These are phyloP conservation scores for Cyclophora punctaria DNA, from an alignment of 2,888 invertebrate species.

Conservation along the genomic window DNA sequence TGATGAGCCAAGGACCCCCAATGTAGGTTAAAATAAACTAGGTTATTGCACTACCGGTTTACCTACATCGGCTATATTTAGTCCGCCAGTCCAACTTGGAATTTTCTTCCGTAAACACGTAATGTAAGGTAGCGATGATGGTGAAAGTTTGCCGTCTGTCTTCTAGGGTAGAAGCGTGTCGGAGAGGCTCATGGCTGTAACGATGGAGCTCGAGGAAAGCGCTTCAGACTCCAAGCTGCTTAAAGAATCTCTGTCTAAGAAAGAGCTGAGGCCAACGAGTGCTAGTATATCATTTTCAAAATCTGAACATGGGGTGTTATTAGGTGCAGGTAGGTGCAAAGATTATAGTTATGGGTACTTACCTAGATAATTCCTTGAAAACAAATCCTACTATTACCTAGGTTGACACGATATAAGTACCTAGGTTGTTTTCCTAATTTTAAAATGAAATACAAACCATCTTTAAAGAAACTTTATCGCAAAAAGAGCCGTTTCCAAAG, in stretches of 20 bases:
- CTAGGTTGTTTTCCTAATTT: no score
- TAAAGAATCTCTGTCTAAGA: slow-evolving; percentile 57
- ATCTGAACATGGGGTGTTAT: slow-evolving; percentile 63
- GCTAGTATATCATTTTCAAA: slow-evolving; percentile 61
- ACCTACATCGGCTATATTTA: slow-evolving; percentile 29
- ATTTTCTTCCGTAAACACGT: slow-evolving; percentile 41
- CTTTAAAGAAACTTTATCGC: no score
- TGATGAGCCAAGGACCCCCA: slow-evolving; percentile 57
- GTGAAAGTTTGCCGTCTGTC: slow-evolving; percentile 26
- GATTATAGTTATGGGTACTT: no score
- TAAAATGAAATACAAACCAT: no score
- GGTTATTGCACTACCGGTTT: slow-evolving; percentile 69
- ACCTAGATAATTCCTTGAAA: no score
- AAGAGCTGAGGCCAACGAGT: slow-evolving; percentile 59
- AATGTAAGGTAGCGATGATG: slow-evolving; percentile 29
- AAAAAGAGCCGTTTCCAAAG: no score
- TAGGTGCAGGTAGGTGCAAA: slow-evolving; percentile 15
- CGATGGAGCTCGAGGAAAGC: slow-evolving; percentile 65
- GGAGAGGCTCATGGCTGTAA: slow-evolving; percentile 59
- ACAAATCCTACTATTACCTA: no score
- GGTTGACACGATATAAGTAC: no score
- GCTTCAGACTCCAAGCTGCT: slow-evolving; percentile 66
- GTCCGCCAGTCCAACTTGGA: slow-evolving; percentile 44
- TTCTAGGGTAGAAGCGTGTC: slow-evolving; percentile 38
- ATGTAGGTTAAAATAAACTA: slow-evolving; percentile 72